Conservation (phyloP, 2,113 vertebrate species). For the Tragelaphus imberbis region DNA sequence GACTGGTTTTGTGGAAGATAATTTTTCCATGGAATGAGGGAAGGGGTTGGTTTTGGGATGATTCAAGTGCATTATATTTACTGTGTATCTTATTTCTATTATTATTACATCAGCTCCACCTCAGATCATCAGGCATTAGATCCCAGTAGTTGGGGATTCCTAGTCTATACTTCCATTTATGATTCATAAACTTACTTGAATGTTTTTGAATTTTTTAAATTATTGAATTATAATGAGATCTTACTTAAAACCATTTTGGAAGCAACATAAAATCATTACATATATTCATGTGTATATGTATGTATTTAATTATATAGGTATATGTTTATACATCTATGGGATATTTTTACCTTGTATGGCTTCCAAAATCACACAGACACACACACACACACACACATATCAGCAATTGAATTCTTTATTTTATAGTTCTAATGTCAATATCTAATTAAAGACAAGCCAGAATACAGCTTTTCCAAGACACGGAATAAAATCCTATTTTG, state of each 20-base stretch:
- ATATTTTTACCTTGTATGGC: neutral
- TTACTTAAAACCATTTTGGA: neutral
- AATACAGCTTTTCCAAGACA: neutral
- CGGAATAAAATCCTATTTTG: neutral
- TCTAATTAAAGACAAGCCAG: constrained; percentile 2
- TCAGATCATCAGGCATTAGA: neutral
- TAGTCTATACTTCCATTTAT: neutral
- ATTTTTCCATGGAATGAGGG: neutral
- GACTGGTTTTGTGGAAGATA: neutral
- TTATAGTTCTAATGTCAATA: constrained; percentile 6
- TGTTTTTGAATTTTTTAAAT: neutral
- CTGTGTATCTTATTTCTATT: neutral
- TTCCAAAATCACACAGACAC: neutral
- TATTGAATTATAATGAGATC: neutral
- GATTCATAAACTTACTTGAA: neutral
- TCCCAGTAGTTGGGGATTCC: neutral
- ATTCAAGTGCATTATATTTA: neutral
- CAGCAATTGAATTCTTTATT: neutral
- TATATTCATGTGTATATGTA: neutral
- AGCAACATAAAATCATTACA: neutral
- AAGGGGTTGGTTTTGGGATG: neutral
- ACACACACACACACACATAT: neutral
- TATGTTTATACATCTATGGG: neutral
- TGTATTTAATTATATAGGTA: neutral
- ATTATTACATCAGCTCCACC: neutral